Base-by-base conservation (phyloP, 2,797 vertebrate genomes). In the Rhynchonycteris naso region DNA sequence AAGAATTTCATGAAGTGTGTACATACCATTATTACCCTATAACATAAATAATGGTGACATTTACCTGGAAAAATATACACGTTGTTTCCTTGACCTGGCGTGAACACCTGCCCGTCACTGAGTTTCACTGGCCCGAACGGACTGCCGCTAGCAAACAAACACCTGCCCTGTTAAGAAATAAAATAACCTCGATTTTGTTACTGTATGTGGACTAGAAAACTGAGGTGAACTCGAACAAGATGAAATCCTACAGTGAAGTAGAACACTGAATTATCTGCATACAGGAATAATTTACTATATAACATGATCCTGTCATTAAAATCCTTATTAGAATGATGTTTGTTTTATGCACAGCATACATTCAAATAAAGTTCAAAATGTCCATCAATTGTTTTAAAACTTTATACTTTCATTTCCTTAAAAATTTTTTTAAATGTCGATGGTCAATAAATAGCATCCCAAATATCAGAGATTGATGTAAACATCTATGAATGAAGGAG, bases 11-110 rank as follows among this genome's bases (percentile, higher is more conserved):
- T 50, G 11, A 94, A 86, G 26, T 81, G 78, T 19, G 81, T 91
- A 79, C 52, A 89, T 47, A 4, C 61, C 93, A 92, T 71, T 11
- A 84, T 16, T 82, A n/a, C 5, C 54, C 52, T 96, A 28, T 63
- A 78, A 92, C 22, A 82, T 59, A 78, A 92, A 80, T n/a, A 83
- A 87, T 18, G 84, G 12, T 6, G 5, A 30, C 59, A 24, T 4
- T 97, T 97, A 99, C 99, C 99, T 98, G 99, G 99, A 47, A 99
- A 99, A 93, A 99, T 99, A 91, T 99, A 99, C 0, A 99, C 99
- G 0, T 99, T 99, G 98, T 99, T 99, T 24, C 99, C 99, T 96
- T 99, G 99, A 90, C 99, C 99, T 0, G 99, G 99, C 33, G 98
- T 99, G 97, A 99, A 98, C 75, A 99, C 97, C 4, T 98, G 98